Evolutionary conservation across 2,888 invertebrate species (phyloP).

Genomic region (Spodoptera exigua): DNA sequence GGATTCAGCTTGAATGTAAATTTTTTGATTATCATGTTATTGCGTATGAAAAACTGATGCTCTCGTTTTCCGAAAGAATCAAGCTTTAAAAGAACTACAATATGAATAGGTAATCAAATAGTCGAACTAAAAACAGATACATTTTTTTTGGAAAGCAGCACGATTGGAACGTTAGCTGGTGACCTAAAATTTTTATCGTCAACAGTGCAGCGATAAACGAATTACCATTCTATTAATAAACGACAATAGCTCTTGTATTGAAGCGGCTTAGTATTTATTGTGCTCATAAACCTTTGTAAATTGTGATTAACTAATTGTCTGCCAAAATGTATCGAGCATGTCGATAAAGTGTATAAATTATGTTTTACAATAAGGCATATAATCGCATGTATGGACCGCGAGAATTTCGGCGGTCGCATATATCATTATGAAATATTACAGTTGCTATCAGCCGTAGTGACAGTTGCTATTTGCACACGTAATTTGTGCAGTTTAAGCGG

Average conservation of each 20-base stretch:
- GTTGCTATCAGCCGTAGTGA: conserved; percentile 58
- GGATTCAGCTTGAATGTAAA: conserved; percentile 45
- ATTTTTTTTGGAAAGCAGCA: neutral
- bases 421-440: conserved; percentile 57
- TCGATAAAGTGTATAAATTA: conserved; percentile 44
- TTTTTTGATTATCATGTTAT: conserved; percentile 49
- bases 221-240: conserved; percentile 38
- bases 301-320: conserved; percentile 46
- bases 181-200: conserved; percentile 24
- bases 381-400: conserved; percentile 51
- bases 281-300: conserved; percentile 35
- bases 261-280: conserved; percentile 19
- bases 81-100: too few species aligned
- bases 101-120: conserved; percentile 5
- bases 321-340: conserved; percentile 38
- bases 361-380: conserved; percentile 44
- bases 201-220: conserved; percentile 40
- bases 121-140: neutral
- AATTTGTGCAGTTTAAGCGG: conserved; percentile 37
- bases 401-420: conserved; percentile 45
- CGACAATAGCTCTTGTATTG: conserved; percentile 23
- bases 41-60: conserved; percentile 28
- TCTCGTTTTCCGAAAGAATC: neutral
- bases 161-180: conserved; percentile 3
- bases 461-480: conserved; percentile 57